Evolutionary conservation across 1,140 invertebrate genomes (phyloP).

Genomic region (Drosophila nannoptera): DNA sequence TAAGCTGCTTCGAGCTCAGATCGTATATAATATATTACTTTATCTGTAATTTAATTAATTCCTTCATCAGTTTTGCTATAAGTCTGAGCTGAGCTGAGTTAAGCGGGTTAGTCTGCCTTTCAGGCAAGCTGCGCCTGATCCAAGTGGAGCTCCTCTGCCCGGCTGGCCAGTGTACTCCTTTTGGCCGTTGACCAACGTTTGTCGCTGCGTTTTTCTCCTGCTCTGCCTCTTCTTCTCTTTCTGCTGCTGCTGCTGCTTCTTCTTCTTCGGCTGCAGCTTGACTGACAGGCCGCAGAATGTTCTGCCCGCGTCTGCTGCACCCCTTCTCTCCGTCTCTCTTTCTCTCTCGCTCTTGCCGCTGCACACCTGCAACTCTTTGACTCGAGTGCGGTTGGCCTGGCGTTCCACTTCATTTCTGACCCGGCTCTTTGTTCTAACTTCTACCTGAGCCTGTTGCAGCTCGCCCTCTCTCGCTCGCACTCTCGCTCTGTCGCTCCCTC

Average conservation of each 20-base stretch:
- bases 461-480: not conserved
- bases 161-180: not conserved
- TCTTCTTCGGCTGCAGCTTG: conserved; percentile 20
- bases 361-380: conserved; percentile 28
- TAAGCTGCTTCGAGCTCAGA: too few relatives aligned
- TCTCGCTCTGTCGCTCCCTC: not conserved
- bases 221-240: not conserved
- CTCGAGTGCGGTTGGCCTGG: conserved; percentile 1
- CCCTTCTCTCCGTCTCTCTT: not conserved
- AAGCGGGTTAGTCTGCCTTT: too few relatives aligned
- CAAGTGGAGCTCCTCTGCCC: not conserved
- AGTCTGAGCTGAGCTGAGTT: too few relatives aligned
- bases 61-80: too few relatives aligned
- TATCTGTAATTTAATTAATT: too few relatives aligned
- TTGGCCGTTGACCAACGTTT: not conserved
- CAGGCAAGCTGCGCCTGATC: not conserved
- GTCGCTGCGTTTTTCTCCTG: not conserved
- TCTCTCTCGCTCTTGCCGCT: not conserved
- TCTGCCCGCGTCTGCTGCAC: conserved; percentile 12
- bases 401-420: conserved; percentile 56
- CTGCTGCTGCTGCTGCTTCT: not conserved
- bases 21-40: too few relatives aligned
- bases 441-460: conserved; percentile 14
- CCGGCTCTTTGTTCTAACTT: conserved; percentile 49
- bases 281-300: conserved; percentile 44